A percentile compares a stretch with the other conserved stretches of the same genome.
These are phyloP conservation scores for Megaceryle alcyon DNA, from an alignment of 2,797 vertebrate species.

Conservation along the genomic window DNA sequence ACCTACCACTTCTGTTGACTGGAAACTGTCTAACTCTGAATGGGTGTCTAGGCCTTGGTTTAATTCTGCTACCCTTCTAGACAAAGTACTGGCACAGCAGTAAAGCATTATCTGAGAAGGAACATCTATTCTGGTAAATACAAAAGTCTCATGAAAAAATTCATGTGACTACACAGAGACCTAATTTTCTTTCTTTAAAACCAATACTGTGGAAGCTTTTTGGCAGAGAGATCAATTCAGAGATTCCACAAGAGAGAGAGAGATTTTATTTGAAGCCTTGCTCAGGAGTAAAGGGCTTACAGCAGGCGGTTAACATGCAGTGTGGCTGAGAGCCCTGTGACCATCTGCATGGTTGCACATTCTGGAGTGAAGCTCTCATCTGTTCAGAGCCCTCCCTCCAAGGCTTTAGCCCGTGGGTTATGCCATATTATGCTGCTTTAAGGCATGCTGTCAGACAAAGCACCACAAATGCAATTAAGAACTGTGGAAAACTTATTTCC, in stretches of 20 bases:
- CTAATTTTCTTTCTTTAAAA: background rate
- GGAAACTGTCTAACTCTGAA: background rate
- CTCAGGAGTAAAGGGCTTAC: background rate
- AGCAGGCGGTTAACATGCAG: background rate
- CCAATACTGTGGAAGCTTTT: background rate
- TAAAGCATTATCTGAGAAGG: background rate
- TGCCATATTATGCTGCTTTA: background rate
- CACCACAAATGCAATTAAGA: background rate
- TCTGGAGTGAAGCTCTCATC: background rate
- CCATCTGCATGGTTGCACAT: background rate
- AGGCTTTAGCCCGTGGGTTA: background rate
- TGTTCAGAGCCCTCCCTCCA: background rate
- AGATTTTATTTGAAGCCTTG: background rate
- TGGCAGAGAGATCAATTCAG: background rate
- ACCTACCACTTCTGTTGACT: background rate
- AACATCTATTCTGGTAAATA: background rate
- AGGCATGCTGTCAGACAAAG: background rate
- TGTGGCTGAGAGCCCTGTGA: background rate
- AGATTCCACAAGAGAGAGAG: background rate
- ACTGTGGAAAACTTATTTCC: background rate
- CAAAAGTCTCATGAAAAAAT: background rate
- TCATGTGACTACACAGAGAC: background rate
- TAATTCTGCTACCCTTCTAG: background rate
- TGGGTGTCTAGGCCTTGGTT: background rate
- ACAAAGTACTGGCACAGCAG: background rate